Evolutionary conservation across 2,797 vertebrate species (phyloP).

Genomic region (Sarcoramphus papa): DNA sequence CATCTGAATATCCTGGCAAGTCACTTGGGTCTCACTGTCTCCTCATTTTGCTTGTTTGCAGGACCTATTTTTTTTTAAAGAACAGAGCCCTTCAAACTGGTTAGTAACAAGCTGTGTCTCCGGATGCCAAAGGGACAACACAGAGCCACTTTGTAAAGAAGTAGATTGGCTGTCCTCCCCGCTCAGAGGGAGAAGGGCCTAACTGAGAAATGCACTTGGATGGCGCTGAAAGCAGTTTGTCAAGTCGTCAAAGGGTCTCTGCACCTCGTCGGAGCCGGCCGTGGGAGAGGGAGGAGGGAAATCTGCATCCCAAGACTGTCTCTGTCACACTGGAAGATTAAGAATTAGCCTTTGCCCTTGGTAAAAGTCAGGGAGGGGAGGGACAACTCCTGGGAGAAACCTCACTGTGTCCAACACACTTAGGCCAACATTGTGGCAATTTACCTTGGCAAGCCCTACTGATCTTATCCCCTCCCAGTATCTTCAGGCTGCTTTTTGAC

Average conservation of each 20-base stretch:
- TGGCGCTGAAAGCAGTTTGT: not conserved
- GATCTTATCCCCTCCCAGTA: not conserved
- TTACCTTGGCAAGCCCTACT: not conserved
- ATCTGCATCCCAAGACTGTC: not conserved
- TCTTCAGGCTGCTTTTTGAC: not conserved
- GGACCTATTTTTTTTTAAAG: not conserved
- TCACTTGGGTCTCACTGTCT: not conserved
- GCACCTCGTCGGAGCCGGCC: not conserved
- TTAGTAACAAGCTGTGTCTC: not conserved
- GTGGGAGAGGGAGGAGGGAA: not conserved
- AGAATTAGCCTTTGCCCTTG: not conserved
- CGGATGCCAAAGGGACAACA: conserved; percentile 1
- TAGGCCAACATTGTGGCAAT: accelerated
- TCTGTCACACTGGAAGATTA: not conserved
- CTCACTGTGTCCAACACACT: not conserved
- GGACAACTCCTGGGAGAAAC: not conserved
- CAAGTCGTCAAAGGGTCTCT: not conserved
- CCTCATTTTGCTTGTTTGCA: not conserved
- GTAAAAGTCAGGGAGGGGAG: not conserved
- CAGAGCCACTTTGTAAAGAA: conserved; percentile 6
- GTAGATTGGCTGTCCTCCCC: not conserved
- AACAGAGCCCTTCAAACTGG: not conserved
- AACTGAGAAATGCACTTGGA: not conserved
- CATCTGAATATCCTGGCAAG: not conserved
- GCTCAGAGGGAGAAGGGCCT: not conserved